These are phyloP conservation scores for Discoglossus pictus DNA, from an alignment of 2,797 vertebrate species.

Conservation along the genomic window DNA sequence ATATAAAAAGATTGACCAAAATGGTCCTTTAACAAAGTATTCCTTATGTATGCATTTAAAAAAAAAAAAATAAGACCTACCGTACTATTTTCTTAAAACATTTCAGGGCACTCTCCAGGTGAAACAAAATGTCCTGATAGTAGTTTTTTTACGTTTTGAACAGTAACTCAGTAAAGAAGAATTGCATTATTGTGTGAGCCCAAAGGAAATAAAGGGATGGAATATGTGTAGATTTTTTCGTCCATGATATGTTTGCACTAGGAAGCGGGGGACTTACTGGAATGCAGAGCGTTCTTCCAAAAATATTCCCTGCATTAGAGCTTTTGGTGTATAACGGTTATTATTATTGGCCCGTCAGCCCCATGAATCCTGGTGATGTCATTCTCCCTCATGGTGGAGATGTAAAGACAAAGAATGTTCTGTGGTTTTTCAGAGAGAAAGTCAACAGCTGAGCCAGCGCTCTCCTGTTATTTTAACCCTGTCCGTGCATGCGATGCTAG, in stretches of 20 bases:
- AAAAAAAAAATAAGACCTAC: no score
- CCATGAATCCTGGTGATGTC: constrained; percentile 65
- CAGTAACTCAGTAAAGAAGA: constrained; percentile 57
- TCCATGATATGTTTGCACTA: constrained; percentile 69
- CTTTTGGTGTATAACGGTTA: constrained; percentile 67
- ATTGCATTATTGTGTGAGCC: constrained; percentile 61
- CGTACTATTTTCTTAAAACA: no score
- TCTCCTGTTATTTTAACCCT: constrained; percentile 56
- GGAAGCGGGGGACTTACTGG: constrained; percentile 67
- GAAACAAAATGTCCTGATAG: constrained; percentile 51
- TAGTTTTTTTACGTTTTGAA: constrained; percentile 56
- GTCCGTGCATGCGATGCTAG: neutral
- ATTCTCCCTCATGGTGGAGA: constrained; percentile 56
- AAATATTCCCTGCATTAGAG: constrained; percentile 67
- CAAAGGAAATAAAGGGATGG: constrained; percentile 61
- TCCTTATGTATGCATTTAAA: no score
- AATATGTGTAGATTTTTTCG: constrained; percentile 70
- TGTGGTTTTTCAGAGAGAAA: constrained; percentile 57
- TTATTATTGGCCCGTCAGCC: constrained; percentile 65
- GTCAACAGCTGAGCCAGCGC: constrained; percentile 54
- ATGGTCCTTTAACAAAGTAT: no score
- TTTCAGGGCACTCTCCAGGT: neutral
- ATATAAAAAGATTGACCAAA: no score
- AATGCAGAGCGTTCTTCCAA: constrained; percentile 66
- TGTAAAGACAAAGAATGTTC: constrained; percentile 62